phyloP scores from a whole-genome alignment of 2,888 invertebrate genomes.

The Deilephila porcellus region DNA sequence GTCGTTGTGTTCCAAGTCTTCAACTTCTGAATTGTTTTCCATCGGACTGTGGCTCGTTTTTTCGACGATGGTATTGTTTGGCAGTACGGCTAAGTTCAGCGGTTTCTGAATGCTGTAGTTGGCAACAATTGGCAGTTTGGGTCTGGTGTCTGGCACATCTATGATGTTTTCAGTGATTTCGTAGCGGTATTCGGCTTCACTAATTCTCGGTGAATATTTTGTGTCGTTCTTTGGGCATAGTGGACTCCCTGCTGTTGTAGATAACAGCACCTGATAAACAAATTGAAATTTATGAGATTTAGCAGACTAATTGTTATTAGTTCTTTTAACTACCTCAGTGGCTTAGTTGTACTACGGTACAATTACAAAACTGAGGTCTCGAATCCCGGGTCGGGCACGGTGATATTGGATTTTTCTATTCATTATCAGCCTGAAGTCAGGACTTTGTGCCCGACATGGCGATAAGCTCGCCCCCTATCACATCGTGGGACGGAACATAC shows the following conservation, averaged over 20 bases:
- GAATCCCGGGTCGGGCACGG: no score
- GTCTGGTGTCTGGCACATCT: slow-evolving; percentile 63
- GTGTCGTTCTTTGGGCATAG: background rate
- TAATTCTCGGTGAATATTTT: no score
- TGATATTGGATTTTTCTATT: no score
- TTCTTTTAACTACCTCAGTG: no score
- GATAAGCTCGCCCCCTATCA: no score
- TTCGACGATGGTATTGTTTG: slow-evolving; percentile 33
- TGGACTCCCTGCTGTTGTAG: slow-evolving; percentile 24
- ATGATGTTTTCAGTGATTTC: slow-evolving; percentile 66
- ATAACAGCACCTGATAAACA: slow-evolving; percentile 1
- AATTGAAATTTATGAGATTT: background rate
- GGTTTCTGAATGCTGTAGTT: slow-evolving; percentile 52
- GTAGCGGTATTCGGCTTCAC: slow-evolving; percentile 44
- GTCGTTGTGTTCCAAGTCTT: slow-evolving; percentile 32
- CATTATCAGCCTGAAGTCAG: no score
- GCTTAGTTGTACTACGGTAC: no score
- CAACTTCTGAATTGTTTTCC: slow-evolving; percentile 55
- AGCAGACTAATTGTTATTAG: no score
- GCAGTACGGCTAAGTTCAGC: slow-evolving; percentile 49
- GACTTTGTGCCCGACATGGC: no score
- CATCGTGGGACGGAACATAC: no score
- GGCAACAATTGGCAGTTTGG: slow-evolving; percentile 49
- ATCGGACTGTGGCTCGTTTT: slow-evolving; percentile 46
- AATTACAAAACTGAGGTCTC: no score